Conservation (phyloP, 2,797 vertebrate genomes). For the Xyrichtys novacula region DNA sequence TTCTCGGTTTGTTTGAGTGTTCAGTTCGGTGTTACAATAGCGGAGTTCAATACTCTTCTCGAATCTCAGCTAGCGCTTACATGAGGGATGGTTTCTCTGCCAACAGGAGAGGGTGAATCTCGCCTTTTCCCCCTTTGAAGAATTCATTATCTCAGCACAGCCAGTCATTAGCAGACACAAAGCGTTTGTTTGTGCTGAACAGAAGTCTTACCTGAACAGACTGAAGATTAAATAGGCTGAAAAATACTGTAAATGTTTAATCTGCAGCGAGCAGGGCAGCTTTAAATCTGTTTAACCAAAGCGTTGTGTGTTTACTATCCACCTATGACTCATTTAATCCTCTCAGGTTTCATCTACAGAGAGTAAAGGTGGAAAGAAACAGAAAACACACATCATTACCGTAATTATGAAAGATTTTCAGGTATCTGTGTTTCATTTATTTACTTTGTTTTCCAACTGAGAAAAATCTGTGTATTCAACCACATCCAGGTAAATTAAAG, state of each 20-base stretch:
- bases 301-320: slow-evolving; percentile 73
- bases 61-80: slow-evolving; percentile 13
- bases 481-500: too few species aligned
- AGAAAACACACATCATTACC: neutral
- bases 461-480: too few species aligned
- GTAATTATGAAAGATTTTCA: neutral
- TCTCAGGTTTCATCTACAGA: slow-evolving; percentile 36
- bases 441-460: neutral
- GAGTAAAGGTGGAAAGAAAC: neutral
- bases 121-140: slow-evolving; percentile 25
- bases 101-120: slow-evolving; percentile 23
- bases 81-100: slow-evolving; percentile 10
- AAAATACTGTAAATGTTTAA: slow-evolving; percentile 52
- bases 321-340: slow-evolving; percentile 72
- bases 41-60: slow-evolving; percentile 45
- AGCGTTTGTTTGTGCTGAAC: slow-evolving; percentile 49
- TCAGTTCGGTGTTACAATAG: slow-evolving; percentile 61
- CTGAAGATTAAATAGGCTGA: slow-evolving; percentile 46
- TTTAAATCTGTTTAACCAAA: slow-evolving; percentile 62
- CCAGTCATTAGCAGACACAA: slow-evolving; percentile 53
- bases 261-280: slow-evolving; percentile 37
- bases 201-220: slow-evolving; percentile 50
- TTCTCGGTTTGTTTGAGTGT: slow-evolving; percentile 63
- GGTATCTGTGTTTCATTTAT: neutral
- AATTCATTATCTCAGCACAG: slow-evolving; percentile 39